Base-by-base conservation (phyloP, 2,113 vertebrate genomes). In the Cheirogaleus medius region DNA sequence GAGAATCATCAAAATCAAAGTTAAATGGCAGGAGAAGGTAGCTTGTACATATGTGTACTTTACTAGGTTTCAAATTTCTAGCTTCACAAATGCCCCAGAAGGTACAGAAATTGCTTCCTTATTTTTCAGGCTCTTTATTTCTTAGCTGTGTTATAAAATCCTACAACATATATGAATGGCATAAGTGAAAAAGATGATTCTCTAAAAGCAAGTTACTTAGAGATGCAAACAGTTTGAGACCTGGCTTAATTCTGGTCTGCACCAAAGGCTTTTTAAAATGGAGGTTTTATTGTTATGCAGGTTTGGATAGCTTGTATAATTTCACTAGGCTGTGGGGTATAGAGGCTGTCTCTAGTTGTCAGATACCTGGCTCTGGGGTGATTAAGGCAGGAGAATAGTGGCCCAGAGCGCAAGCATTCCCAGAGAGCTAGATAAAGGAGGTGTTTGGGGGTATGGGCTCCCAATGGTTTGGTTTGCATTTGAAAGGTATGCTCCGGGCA, bases 31-130 rank as follows among this genome's bases (percentile, higher is more conserved):
- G 32, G 63, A 49, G 78, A 92, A 74, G 63, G 44, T 32, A 92
- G 80, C n/a, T 74, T 42, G 58, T 37, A 37, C 6, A 15, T 73
- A 76, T 78, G 3, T 60, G 2, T 74, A 47, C 25, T 66, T 83
- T 73, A 69, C 63, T 74, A 89, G 49, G 20, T 92, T 73, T 94
- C 73, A 64, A 18, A 77, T 87, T 87, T 94, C 42, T 77, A 86
- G 39, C 32, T 83, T 94, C n/a, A 52, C n/a, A 86, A 93, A 86
- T 92, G 27, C 27, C 42, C 87, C 84, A 37, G 20, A 84, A 54
- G 32, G 47, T 74, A 81, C 5, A 11, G n/a, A 85, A 86, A 87
- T 82, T 58, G 11, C 44, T 90, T 94, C 66, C 64, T 94, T 69
- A 60, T 66, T 90, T 92, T 76, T n/a, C 71, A 44, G 56, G 23